Base-by-base conservation (phyloP, 2,888 invertebrate genomes). In the Sinodicranocentrus sp. region DNA sequence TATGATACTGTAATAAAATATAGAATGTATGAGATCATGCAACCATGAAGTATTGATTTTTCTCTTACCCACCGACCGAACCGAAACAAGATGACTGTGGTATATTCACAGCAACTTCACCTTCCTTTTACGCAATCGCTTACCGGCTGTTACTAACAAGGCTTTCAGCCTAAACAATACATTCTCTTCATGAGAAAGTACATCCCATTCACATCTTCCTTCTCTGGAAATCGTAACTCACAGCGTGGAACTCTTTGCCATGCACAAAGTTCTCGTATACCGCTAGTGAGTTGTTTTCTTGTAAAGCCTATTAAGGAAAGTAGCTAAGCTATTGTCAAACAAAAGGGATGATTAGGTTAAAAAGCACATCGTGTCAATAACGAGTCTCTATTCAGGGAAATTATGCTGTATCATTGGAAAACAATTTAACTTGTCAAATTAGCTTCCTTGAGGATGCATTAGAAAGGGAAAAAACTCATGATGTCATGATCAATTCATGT, bases 401-500 rank as follows among this genome's bases (percentile, higher is more conserved):
- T 82, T 75, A 71, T 87, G 88, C 85, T 85, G 78, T 82, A 70
- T 88, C 88, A 88, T 87, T 80, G 72, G 48, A 44, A 44, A 84
- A 86, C 87, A 88, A 88, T 87, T 88, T 83, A 83, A 78, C 86
- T 84, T 88, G 88, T 88, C 88, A 88, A 87, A 88, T 88, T 88
- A 87, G 86, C 86, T 85, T 71, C 19, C 54, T 54, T n/a, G n/a
- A n/a, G n/a, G n/a, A n/a, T n/a, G n/a, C n/a, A n/a, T n/a, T n/a
- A n/a, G n/a, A n/a, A n/a, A n/a, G n/a, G n/a, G 17, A 21, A 67
- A 68, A 78, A 78, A 61, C 10, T 59, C 23, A 25, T 70, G 68
- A 78, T 70, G 78, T 78, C 78, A 78, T 78, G 78, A 78, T 78
- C 78, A 78, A 77, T 77, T 21, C 54, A 54, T 1, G 17, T 19